Conservation (phyloP, 2,888 invertebrate species). For the Criorhina ranunculi region DNA sequence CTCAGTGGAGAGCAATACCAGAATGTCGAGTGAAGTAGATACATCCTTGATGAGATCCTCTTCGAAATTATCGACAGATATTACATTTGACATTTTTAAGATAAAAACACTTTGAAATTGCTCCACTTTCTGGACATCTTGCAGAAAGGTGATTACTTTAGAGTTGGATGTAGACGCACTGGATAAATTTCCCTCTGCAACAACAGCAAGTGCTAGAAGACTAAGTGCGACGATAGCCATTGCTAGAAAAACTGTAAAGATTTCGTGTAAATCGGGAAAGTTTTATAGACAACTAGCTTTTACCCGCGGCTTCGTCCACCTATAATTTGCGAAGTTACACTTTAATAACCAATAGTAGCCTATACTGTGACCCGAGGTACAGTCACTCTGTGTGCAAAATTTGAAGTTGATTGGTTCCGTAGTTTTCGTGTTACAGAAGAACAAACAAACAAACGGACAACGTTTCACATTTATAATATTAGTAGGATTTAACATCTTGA, state of each 20-base stretch:
- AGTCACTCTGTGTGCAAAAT: too few species aligned
- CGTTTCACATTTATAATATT: too few species aligned
- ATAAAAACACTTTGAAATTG: conserved; percentile 14
- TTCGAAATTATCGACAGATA: neutral
- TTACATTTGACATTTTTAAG: neutral
- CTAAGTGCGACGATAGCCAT: neutral
- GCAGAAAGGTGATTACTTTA: neutral
- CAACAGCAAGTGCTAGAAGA: neutral
- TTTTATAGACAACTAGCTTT: too few species aligned
- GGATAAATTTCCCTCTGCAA: neutral
- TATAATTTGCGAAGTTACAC: too few species aligned
- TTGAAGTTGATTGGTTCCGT: too few species aligned
- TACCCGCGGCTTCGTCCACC: too few species aligned
- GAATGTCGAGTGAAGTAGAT: conserved; percentile 62
- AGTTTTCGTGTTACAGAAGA: too few species aligned
- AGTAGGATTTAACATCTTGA: too few species aligned
- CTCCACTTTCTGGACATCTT: neutral
- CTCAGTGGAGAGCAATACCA: conserved; percentile 79
- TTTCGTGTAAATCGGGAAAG: too few species aligned
- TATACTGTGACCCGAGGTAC: too few species aligned
- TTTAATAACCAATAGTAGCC: too few species aligned
- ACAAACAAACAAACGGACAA: too few species aligned
- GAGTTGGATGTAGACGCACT: neutral
- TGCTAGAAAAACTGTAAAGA: neutral
- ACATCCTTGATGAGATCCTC: conserved; percentile 18